Evolutionary conservation across 2,888 invertebrate species (phyloP).

Genomic region (Aphodius granarius): DNA sequence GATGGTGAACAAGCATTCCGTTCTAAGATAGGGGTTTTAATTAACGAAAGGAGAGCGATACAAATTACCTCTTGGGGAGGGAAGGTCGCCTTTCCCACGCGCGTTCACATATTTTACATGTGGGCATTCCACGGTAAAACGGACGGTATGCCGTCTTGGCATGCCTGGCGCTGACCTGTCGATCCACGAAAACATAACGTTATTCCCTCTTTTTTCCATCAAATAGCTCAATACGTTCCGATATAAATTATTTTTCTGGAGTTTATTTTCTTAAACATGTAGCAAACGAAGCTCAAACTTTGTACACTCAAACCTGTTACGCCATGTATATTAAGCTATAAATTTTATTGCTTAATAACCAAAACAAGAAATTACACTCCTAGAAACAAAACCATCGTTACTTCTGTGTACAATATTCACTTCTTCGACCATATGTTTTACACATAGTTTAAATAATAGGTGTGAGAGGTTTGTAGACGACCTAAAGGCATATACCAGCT

Average conservation of each 20-base stretch:
- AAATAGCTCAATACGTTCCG: neutral
- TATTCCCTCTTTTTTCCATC: conserved; percentile 37
- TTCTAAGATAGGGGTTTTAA: neutral
- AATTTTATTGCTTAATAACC: too few species aligned
- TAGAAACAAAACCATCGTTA: neutral
- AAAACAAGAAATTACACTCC: neutral
- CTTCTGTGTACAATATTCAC: neutral
- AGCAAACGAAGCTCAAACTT: too few species aligned
- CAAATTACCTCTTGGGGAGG: conserved; percentile 9
- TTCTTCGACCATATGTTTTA: neutral
- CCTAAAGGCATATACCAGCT: neutral
- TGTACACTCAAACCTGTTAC: too few species aligned
- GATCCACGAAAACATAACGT: conserved; percentile 39
- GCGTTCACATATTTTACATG: conserved; percentile 45
- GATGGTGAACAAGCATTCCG: neutral
- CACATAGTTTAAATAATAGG: neutral
- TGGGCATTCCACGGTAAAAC: conserved; percentile 41
- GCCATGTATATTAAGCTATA: too few species aligned
- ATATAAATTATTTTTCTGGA: neutral
- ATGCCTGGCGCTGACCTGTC: conserved; percentile 1
- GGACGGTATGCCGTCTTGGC: conserved; percentile 43
- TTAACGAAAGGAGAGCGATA: conserved; percentile 11
- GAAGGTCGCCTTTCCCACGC: conserved; percentile 44
- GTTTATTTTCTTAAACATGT: too few species aligned
- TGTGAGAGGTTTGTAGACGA: neutral